Conservation (phyloP, 2,113 vertebrate species). For the Melospiza georgiana region DNA sequence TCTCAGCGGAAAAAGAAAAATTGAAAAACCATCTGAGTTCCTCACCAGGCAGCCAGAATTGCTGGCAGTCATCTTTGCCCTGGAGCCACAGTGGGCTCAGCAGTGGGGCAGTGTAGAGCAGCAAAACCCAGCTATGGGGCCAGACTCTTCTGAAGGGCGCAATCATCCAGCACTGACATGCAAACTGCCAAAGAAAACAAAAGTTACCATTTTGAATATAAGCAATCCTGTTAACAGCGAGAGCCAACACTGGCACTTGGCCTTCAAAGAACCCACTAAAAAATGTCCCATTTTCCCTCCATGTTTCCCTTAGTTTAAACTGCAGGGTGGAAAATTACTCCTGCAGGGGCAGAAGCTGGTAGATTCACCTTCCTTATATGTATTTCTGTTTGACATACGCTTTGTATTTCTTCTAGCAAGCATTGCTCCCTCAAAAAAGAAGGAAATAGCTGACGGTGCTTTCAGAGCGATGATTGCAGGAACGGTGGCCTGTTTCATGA, state of each 20-base stretch:
- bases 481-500: constrained; percentile 84
- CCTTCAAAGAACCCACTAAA: neutral
- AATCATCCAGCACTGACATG: rapidly evolving
- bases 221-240: neutral
- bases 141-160: neutral
- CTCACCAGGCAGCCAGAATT: neutral
- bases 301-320: neutral
- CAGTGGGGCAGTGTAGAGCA: neutral
- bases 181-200: neutral
- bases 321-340: neutral
- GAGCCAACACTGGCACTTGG: neutral
- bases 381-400: neutral
- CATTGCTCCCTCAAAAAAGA: constrained; percentile 79
- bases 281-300: neutral
- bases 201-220: neutral
- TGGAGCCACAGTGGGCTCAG: neutral
- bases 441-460: constrained; percentile 78
- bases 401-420: constrained; percentile 67
- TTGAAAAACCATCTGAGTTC: rapidly evolving
- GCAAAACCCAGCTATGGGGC: rapidly evolving
- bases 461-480: constrained; percentile 84
- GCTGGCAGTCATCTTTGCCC: neutral
- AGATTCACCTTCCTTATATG: neutral
- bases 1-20: neutral
- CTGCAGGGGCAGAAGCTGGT: neutral